These are phyloP conservation scores for Vollenhovia emeryi DNA, from an alignment of 1,140 invertebrate genomes.

Conservation along the genomic window DNA sequence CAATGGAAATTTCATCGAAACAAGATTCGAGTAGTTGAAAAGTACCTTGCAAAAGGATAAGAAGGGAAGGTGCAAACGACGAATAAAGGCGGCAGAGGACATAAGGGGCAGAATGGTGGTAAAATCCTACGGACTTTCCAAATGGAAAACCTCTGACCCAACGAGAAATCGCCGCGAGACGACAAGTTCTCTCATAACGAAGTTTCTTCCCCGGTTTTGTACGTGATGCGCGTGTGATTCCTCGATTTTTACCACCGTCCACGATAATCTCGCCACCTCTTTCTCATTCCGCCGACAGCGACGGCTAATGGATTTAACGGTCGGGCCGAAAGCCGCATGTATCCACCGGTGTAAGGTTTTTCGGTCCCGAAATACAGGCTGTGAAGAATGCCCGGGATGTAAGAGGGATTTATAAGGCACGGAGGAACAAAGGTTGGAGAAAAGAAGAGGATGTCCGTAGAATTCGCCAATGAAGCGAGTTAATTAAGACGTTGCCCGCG, in stretches of 20 bases:
- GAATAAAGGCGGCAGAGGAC: slow-evolving; percentile 29
- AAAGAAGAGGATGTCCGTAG: slow-evolving; percentile 60
- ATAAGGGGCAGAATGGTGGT: not conserved
- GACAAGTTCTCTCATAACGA: slow-evolving; percentile 71
- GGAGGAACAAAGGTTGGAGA: slow-evolving; percentile 16
- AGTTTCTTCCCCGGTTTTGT: slow-evolving; percentile 63
- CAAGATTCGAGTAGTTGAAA: slow-evolving; percentile 44
- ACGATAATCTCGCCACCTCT: slow-evolving; percentile 19
- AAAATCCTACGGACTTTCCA: slow-evolving; percentile 55
- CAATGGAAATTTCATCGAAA: slow-evolving; percentile 66
- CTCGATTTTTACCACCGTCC: slow-evolving; percentile 27
- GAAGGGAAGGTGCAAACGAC: slow-evolving; percentile 8
- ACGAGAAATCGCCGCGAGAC: slow-evolving; percentile 58
- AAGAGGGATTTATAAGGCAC: slow-evolving; percentile 76
- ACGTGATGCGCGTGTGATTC: slow-evolving; percentile 71
- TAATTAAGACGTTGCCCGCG: slow-evolving; percentile 73
- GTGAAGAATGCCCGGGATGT: slow-evolving; percentile 69
- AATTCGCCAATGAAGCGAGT: slow-evolving; percentile 70
- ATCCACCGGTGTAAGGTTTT: slow-evolving; percentile 38
- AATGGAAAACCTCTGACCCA: slow-evolving; percentile 53
- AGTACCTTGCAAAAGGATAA: slow-evolving; percentile 36
- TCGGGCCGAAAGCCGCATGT: slow-evolving; percentile 56
- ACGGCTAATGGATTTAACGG: slow-evolving; percentile 72
- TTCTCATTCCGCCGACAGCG: not conserved
- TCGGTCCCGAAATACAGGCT: slow-evolving; percentile 60